Evolutionary conservation across 2,888 invertebrate species (phyloP).

Genomic region (Caenorhabditis sp.): DNA sequence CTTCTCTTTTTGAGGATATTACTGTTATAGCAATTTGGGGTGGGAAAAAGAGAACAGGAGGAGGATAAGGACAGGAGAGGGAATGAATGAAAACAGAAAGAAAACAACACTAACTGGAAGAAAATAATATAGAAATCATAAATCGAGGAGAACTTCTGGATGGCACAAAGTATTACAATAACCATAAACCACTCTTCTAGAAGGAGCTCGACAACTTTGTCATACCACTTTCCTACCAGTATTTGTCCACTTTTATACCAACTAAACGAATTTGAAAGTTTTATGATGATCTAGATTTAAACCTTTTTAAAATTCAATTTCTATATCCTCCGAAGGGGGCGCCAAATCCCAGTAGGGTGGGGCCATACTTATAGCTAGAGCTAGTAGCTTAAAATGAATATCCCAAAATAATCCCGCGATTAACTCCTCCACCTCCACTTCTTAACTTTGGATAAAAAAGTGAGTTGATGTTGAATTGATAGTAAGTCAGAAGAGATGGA

Average conservation of each 20-base stretch:
- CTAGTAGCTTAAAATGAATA: constrained; percentile 7
- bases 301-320: not conserved
- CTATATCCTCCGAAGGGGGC: constrained; percentile 19
- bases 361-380: constrained; percentile 8
- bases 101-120: constrained; percentile 56
- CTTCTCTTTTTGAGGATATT: constrained; percentile 49
- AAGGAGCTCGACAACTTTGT: no score
- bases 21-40: constrained; percentile 56
- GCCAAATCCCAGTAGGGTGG: constrained; percentile 38
- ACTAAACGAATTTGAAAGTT: not conserved
- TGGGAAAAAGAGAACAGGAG: not conserved
- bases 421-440: constrained; percentile 55
- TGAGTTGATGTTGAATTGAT: not conserved
- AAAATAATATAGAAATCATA: constrained; percentile 22
- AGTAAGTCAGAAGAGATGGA: not conserved
- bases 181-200: no score
- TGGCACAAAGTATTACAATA: constrained; percentile 21
- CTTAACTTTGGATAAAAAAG: constrained; percentile 26
- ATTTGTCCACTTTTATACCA: constrained; percentile 4
- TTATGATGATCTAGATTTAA: constrained; percentile 16
- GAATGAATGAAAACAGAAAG: constrained; percentile 1
- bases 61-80: constrained; percentile 1
- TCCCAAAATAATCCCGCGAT: constrained; percentile 32
- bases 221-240: no score
- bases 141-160: constrained; percentile 4